Conservation (phyloP, 2,888 invertebrate genomes). For the Terebella lapidaria region DNA sequence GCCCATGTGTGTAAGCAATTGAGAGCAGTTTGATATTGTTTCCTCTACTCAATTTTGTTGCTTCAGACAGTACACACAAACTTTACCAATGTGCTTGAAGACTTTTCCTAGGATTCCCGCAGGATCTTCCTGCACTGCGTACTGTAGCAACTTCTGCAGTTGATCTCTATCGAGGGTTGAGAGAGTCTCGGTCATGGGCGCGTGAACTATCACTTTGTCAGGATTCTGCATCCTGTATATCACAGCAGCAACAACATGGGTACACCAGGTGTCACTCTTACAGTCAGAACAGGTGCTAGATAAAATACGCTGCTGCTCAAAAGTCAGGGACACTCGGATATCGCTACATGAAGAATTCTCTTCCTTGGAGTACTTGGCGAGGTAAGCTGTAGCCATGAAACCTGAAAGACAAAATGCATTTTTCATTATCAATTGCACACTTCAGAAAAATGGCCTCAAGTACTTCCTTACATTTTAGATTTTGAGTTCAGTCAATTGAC, state of each 20-base stretch:
- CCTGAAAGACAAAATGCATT: conserved; percentile 8
- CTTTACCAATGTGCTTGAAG: conserved; percentile 22
- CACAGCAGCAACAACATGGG: conserved; percentile 19
- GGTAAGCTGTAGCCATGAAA: conserved; percentile 23
- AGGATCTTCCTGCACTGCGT: conserved; percentile 23
- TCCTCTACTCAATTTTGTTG: no score
- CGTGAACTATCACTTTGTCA: conserved; percentile 21
- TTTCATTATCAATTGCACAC: neutral
- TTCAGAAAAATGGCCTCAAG: no score
- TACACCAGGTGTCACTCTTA: conserved; percentile 20
- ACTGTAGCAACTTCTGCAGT: conserved; percentile 24
- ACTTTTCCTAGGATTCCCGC: conserved; percentile 22
- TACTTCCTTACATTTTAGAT: no score
- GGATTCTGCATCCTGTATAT: conserved; percentile 18
- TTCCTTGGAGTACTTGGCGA: conserved; percentile 11
- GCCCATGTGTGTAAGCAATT: no score
- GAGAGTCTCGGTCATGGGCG: conserved; percentile 23
- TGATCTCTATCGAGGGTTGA: conserved; percentile 20
- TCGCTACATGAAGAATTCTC: conserved; percentile 1
- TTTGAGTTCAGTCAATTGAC: no score
- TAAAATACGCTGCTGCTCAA: conserved; percentile 20
- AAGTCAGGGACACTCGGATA: conserved; percentile 21
- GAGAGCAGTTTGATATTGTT: no score
- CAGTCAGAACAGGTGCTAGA: conserved; percentile 23
- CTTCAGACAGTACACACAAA: no score